Evolutionary conservation across 2,888 invertebrate species (phyloP).

Genomic region (Salpingus planirostris): DNA sequence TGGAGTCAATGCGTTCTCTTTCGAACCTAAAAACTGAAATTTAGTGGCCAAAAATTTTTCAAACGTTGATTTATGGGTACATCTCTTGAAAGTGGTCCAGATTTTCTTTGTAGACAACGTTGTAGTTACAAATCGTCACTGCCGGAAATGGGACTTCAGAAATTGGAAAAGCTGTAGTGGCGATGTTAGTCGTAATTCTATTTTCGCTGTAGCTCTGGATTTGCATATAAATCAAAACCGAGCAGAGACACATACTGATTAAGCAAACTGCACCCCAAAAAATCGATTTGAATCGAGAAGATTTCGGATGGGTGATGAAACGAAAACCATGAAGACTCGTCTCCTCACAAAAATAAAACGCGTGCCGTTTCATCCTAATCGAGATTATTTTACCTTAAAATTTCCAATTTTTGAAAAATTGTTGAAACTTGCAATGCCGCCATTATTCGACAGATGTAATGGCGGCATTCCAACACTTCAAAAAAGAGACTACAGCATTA

Average conservation of each 20-base stretch:
- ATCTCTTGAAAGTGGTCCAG: conserved; percentile 7
- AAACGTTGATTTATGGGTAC: conserved; percentile 7
- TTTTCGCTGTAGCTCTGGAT: conserved; percentile 11
- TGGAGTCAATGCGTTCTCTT: background rate
- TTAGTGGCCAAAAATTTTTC: conserved; percentile 1
- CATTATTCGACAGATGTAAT: no score
- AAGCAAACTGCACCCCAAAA: conserved; percentile 18
- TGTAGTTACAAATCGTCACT: conserved; percentile 19
- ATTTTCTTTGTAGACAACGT: conserved; percentile 15
- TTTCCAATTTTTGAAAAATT: no score
- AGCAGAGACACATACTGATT: conserved; percentile 9
- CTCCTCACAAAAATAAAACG: conserved; percentile 35
- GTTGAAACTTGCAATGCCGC: no score
- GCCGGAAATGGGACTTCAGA: conserved; percentile 22
- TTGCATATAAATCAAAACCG: conserved; percentile 12
- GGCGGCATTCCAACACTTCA: no score
- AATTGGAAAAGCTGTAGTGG: conserved; percentile 14
- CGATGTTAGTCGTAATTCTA: conserved; percentile 14
- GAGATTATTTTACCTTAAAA: background rate
- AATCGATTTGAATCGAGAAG: conserved; percentile 11
- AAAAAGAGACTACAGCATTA: no score
- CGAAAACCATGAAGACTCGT: conserved; percentile 19
- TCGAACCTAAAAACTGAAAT: background rate
- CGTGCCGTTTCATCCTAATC: background rate
- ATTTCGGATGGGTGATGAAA: conserved; percentile 16